A percentile compares a stretch with the other conserved stretches of the same genome.
phyloP scores from a whole-genome alignment of 2,888 invertebrate genomes.

The Meteorus cinctellus region DNA sequence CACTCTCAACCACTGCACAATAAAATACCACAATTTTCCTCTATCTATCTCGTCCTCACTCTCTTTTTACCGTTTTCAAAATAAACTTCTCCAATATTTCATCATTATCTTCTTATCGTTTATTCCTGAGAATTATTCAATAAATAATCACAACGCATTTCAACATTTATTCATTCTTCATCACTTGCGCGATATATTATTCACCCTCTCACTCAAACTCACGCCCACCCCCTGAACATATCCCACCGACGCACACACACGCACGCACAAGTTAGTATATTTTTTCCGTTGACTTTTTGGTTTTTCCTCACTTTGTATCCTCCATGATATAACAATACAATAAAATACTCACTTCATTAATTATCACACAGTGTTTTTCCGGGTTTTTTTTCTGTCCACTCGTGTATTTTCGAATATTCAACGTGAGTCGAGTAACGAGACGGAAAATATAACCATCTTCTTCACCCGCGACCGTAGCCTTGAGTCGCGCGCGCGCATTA shows the following conservation, averaged over 20 bases:
- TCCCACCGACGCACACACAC: too few species aligned
- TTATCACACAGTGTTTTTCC: neutral
- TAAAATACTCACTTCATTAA: neutral
- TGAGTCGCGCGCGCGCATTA: conserved; percentile 65
- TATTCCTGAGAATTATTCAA: too few species aligned
- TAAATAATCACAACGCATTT: too few species aligned
- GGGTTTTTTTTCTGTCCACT: conserved; percentile 20
- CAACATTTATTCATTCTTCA: too few species aligned
- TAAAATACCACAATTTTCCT: too few species aligned
- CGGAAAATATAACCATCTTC: conserved; percentile 47
- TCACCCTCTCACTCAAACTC: neutral
- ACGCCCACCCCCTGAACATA: too few species aligned
- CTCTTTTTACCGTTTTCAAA: too few species aligned
- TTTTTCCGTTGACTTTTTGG: neutral
- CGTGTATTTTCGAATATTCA: conserved; percentile 21
- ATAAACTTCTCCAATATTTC: too few species aligned
- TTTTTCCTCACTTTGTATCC: neutral
- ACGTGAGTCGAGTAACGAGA: conserved; percentile 42
- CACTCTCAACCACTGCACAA: too few species aligned
- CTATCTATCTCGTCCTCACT: too few species aligned
- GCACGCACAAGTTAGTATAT: neutral
- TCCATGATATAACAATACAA: neutral
- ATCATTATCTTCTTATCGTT: too few species aligned
- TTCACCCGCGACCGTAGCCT: conserved; percentile 51
- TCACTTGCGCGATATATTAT: neutral